Evolutionary conservation across 2,888 invertebrate species (phyloP).

Genomic region (Plemyria rubiginata): DNA sequence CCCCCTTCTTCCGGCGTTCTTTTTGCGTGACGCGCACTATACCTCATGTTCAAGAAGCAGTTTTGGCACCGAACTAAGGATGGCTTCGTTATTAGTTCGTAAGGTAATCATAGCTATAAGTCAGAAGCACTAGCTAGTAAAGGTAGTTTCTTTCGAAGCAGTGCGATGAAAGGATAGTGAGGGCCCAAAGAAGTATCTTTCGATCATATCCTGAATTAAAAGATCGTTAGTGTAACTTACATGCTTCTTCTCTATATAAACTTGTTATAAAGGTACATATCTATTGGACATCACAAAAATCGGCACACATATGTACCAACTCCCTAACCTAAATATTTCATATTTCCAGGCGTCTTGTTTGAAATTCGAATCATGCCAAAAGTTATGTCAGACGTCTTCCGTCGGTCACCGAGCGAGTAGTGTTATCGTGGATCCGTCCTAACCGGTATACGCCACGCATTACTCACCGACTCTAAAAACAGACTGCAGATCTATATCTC

Average conservation of each 20-base stretch:
- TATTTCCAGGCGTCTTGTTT: conserved; percentile 4
- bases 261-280: not conserved
- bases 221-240: no score
- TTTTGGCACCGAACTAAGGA: no score
- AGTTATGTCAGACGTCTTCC: conserved; percentile 20
- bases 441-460: conserved; percentile 10
- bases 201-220: no score
- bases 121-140: no score
- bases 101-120: no score
- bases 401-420: conserved; percentile 5
- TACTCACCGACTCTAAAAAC: conserved; percentile 9
- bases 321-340: conserved; percentile 6
- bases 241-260: no score
- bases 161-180: no score
- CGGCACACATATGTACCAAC: not conserved
- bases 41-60: not conserved
- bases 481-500: conserved; percentile 12
- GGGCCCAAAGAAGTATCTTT: no score
- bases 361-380: conserved; percentile 17
- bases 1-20: no score
- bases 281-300: not conserved
- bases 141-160: no score
- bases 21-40: no score
- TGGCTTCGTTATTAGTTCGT: no score
- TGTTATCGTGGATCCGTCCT: conserved; percentile 7